phyloP scores from a whole-genome alignment of 2,797 vertebrate genomes.

The Tinamus major region DNA sequence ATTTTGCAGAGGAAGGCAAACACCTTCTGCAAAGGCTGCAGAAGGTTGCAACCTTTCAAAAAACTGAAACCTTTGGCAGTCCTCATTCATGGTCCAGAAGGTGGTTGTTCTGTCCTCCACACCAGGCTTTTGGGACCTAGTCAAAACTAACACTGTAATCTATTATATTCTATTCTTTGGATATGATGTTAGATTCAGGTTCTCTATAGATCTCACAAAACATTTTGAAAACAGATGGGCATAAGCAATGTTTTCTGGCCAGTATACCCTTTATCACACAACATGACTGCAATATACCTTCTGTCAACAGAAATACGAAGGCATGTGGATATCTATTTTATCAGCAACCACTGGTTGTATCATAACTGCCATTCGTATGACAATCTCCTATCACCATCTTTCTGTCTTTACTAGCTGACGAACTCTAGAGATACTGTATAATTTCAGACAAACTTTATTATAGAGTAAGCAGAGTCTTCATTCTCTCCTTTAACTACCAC shows the following conservation, averaged over 20 bases:
- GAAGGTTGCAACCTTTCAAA: too few species aligned
- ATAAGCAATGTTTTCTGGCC: neutral
- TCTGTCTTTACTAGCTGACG: neutral
- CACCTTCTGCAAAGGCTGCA: too few species aligned
- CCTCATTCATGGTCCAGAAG: neutral
- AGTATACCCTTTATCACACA: neutral
- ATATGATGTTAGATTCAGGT: neutral
- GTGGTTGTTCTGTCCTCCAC: neutral
- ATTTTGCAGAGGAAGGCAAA: neutral
- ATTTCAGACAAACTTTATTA: neutral
- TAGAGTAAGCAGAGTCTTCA: neutral
- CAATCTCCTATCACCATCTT: neutral
- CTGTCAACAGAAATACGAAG: constrained; percentile 21
- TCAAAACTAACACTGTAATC: constrained; percentile 17
- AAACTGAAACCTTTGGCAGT: neutral
- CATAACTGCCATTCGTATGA: neutral
- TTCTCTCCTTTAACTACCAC: neutral
- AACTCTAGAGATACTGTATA: neutral
- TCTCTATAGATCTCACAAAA: constrained; percentile 12
- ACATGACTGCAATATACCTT: neutral
- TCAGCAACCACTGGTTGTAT: neutral
- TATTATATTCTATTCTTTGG: neutral
- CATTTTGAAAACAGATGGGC: constrained; percentile 30
- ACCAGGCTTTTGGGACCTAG: neutral
- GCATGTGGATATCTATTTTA: neutral